These are phyloP conservation scores for Balanococcus diminutus DNA, from an alignment of 2,888 invertebrate species.

Conservation along the genomic window DNA sequence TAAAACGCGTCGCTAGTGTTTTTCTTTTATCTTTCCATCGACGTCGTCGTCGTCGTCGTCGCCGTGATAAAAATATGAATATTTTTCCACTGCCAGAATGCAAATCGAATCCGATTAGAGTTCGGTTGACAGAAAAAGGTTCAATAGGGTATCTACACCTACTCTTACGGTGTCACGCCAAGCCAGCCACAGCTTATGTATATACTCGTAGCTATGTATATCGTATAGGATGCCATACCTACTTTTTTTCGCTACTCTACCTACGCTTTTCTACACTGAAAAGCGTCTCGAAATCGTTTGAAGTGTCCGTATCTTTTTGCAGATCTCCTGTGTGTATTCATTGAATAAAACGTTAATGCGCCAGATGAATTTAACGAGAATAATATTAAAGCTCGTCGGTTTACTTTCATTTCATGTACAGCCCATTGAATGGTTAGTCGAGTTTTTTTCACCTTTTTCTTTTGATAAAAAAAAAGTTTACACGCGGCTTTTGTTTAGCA, in stretches of 20 bases:
- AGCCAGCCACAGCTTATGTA: background rate
- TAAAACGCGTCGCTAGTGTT: background rate
- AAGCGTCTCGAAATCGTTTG: constrained; percentile 7
- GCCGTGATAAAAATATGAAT: background rate
- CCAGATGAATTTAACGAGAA: constrained; percentile 1
- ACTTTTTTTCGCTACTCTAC: background rate
- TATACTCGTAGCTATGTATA: background rate
- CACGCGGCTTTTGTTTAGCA: no score
- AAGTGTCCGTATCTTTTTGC: constrained; percentile 13
- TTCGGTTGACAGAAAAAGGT: constrained; percentile 23
- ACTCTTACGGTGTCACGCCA: background rate
- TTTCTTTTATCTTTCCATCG: constrained; percentile 4
- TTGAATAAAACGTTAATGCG: background rate
- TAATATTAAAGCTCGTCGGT: constrained; percentile 1
- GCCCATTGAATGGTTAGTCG: background rate
- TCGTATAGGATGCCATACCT: background rate
- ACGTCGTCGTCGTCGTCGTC: background rate
- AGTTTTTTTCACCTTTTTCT: background rate
- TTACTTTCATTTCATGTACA: background rate
- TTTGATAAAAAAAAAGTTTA: no score
- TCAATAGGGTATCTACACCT: background rate
- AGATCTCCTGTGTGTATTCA: background rate
- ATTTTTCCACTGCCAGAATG: constrained; percentile 6
- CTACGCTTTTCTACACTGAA: background rate
- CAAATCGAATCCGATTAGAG: constrained; percentile 23